Evolutionary conservation across 2,113 vertebrate species (phyloP).

Genomic region (Tachysurus fulvidraco): DNA sequence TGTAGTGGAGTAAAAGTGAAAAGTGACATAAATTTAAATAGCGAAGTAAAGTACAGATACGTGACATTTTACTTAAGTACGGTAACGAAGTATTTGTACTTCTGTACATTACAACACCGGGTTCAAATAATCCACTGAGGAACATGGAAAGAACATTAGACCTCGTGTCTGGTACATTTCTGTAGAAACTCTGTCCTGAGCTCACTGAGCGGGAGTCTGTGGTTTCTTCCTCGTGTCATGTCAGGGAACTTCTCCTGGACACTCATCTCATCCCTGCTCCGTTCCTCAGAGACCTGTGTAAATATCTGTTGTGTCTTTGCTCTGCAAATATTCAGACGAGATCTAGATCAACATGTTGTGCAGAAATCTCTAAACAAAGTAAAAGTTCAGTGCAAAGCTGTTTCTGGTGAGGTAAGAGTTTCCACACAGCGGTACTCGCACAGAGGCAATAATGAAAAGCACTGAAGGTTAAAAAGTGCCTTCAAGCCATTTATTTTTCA

Average conservation of each 20-base stretch:
- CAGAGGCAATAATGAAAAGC: conserved; percentile 27
- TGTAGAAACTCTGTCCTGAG: background rate
- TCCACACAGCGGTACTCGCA: background rate
- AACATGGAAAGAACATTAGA: background rate
- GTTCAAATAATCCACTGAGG: background rate
- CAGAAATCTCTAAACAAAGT: background rate
- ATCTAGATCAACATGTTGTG: background rate
- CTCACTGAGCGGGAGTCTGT: background rate
- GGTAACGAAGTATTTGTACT: no score
- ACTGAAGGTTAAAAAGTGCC: conserved; percentile 37
- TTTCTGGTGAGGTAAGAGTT: background rate
- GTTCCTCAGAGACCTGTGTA: background rate
- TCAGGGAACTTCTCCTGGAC: background rate
- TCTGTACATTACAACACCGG: no score
- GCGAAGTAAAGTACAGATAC: no score
- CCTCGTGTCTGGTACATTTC: background rate
- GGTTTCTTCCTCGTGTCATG: background rate
- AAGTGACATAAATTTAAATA: no score
- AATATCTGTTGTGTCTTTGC: no score
- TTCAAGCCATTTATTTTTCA: conserved; percentile 32
- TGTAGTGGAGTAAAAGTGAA: no score
- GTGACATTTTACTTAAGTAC: no score
- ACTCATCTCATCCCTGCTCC: no score
- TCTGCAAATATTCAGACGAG: no score
- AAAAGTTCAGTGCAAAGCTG: background rate